Conservation (phyloP, 2,113 vertebrate species). For the Megaleporinus macrocephalus region DNA sequence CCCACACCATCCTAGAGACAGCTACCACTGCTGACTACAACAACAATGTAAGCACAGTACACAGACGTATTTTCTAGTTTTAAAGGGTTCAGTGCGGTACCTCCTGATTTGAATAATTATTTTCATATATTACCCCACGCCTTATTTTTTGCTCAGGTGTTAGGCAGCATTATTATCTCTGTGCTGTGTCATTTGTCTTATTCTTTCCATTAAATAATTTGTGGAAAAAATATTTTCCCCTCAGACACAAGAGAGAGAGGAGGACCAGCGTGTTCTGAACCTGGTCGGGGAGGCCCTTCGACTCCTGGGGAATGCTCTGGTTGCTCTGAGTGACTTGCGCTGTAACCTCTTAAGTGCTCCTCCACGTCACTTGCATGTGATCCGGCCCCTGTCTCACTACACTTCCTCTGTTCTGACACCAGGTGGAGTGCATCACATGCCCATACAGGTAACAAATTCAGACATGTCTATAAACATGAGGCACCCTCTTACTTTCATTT, state of each 20-base stretch:
- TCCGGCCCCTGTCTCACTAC: slow-evolving; percentile 91
- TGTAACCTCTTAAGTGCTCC: slow-evolving; percentile 83
- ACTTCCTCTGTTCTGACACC: slow-evolving; percentile 83
- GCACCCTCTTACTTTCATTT: too few relatives aligned
- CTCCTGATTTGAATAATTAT: too few relatives aligned
- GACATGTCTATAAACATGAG: too few relatives aligned
- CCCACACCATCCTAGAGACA: slow-evolving; percentile 84
- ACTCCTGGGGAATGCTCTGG: slow-evolving; percentile 89
- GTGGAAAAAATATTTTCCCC: not conserved
- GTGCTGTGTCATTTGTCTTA: too few relatives aligned
- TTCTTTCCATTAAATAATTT: not conserved
- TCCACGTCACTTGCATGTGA: slow-evolving; percentile 89
- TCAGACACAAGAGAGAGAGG: slow-evolving; percentile 84
- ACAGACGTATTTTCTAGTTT: not conserved
- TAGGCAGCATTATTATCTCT: too few relatives aligned
- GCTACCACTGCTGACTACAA: slow-evolving; percentile 86
- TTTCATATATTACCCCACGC: too few relatives aligned
- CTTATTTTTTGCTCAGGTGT: too few relatives aligned
- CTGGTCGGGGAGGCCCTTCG: slow-evolving; percentile 88
- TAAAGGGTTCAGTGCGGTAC: too few relatives aligned
- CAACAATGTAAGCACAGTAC: slow-evolving; percentile 81
- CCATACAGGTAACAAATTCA: slow-evolving; percentile 81
- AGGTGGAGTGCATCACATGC: slow-evolving; percentile 82
- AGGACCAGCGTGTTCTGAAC: slow-evolving; percentile 86
- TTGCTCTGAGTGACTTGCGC: slow-evolving; percentile 88